Evolutionary conservation across 2,888 invertebrate genomes (phyloP).

Genomic region (Eristalinus aeneus): DNA sequence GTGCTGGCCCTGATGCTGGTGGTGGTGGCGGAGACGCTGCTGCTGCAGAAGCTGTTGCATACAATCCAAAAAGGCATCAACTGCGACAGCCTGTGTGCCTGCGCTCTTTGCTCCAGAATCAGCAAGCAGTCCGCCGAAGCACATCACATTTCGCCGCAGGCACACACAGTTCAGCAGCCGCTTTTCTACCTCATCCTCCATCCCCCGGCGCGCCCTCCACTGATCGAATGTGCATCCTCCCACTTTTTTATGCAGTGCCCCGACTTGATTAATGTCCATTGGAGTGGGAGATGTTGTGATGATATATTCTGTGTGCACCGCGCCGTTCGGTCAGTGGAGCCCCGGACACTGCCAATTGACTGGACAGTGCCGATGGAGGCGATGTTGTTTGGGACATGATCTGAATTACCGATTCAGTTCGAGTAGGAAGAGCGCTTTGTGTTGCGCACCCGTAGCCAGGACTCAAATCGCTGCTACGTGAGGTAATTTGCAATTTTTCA

Average conservation of each 20-base stretch:
- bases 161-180: slow-evolving; percentile 5
- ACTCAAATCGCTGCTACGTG: slow-evolving; percentile 71
- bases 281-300: slow-evolving; percentile 71
- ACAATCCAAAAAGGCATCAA: slow-evolving; percentile 69
- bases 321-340: slow-evolving; percentile 36
- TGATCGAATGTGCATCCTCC: slow-evolving; percentile 61
- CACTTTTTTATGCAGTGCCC: slow-evolving; percentile 48
- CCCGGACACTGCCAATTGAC: slow-evolving; percentile 47
- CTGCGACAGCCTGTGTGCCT: slow-evolving; percentile 60
- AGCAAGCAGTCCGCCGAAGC: slow-evolving; percentile 52
- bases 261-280: slow-evolving; percentile 70
- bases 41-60: slow-evolving; percentile 71
- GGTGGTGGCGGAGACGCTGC: slow-evolving; percentile 3
- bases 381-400: slow-evolving; percentile 71
- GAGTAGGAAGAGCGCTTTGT: slow-evolving; percentile 47
- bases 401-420: slow-evolving; percentile 67
- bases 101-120: slow-evolving; percentile 44
- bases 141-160: slow-evolving; percentile 54
- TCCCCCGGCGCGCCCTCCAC: background rate
- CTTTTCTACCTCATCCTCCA: background rate
- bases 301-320: slow-evolving; percentile 45
- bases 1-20: background rate
- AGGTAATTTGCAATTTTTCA: slow-evolving; percentile 71
- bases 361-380: slow-evolving; percentile 53
- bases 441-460: slow-evolving; percentile 63